Evolutionary conservation across 1,140 invertebrate genomes (phyloP).

Genomic region (Drosophila seguyi): DNA sequence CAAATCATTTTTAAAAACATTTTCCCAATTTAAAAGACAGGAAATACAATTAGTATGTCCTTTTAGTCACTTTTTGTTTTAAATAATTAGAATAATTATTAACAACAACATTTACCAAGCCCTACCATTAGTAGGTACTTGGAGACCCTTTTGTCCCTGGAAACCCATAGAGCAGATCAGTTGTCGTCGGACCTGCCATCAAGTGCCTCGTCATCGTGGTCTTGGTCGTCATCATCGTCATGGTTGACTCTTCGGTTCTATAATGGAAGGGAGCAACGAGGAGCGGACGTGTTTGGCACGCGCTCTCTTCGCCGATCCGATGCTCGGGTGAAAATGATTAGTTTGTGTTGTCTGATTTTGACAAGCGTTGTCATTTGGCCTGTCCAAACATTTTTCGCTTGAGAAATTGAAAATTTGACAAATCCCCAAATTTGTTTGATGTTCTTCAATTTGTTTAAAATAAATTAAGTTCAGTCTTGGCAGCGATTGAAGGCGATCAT

Average conservation of each 20-base stretch:
- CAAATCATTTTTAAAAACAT: not conserved
- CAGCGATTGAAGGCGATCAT: not conserved
- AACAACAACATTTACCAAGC: not conserved
- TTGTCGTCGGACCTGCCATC: not conserved
- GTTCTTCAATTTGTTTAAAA: conserved; percentile 30
- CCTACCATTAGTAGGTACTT: not conserved
- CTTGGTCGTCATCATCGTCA: conserved; percentile 44
- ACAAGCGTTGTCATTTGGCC: conserved; percentile 76
- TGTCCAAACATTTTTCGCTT: conserved; percentile 78
- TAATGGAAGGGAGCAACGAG: conserved; percentile 4
- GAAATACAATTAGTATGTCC: not conserved
- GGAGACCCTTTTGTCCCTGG: conserved; percentile 11
- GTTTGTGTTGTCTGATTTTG: conserved; percentile 77
- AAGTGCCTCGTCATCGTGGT: conserved; percentile 41
- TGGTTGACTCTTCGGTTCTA: conserved; percentile 33
- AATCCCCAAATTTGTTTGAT: conserved; percentile 54
- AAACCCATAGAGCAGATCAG: conserved; percentile 4
- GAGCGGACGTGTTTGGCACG: conserved; percentile 63
- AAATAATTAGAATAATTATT: not conserved
- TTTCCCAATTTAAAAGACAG: not conserved
- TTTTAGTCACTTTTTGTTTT: not conserved
- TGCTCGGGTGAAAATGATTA: conserved; percentile 67
- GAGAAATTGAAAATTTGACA: conserved; percentile 71
- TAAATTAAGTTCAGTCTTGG: conserved; percentile 11
- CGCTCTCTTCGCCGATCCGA: conserved; percentile 59